Evolutionary conservation across 2,113 vertebrate species (phyloP).

Genomic region (Notothenia coriiceps): DNA sequence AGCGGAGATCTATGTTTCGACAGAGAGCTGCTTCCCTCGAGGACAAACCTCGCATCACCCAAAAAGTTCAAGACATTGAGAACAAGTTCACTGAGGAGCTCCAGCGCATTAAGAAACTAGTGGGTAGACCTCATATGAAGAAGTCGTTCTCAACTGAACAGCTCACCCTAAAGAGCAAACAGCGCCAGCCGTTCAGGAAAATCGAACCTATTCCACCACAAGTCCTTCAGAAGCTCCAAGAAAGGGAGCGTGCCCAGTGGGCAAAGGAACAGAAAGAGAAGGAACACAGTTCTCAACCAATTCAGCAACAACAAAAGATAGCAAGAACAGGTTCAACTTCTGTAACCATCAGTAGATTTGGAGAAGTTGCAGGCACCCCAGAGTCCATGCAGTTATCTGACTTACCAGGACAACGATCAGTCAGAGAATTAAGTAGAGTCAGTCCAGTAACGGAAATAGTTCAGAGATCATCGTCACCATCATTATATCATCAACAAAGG

Average conservation of each 20-base stretch:
- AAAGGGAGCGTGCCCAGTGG: conserved; percentile 82
- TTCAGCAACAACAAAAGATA: conserved; percentile 61
- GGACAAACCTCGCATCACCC: conserved; percentile 89
- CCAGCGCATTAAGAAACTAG: conserved; percentile 92
- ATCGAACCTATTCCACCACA: conserved; percentile 82
- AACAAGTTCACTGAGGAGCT: conserved; percentile 95
- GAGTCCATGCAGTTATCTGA: conserved; percentile 82
- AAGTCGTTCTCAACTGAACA: conserved; percentile 88
- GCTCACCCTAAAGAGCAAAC: conserved; percentile 80
- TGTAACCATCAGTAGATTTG: conserved; percentile 45
- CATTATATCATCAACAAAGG: conserved; percentile 68
- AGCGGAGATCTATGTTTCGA: conserved; percentile 89
- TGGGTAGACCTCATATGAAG: conserved; percentile 86
- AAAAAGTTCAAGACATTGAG: conserved; percentile 92
- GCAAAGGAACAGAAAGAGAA: conserved; percentile 75
- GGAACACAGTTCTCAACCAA: conserved; percentile 51
- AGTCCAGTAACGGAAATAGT: conserved; percentile 78
- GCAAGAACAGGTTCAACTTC: conserved; percentile 58
- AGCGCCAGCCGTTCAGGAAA: conserved; percentile 79
- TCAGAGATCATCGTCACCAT: conserved; percentile 77
- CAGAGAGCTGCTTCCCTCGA: conserved; percentile 95
- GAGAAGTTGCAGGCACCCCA: conserved; percentile 61
- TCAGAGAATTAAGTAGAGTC: conserved; percentile 68
- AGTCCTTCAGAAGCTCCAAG: conserved; percentile 85
- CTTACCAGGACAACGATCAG: conserved; percentile 78